Base-by-base conservation (phyloP, 1,140 invertebrate species). In the Theocolax elegans region DNA sequence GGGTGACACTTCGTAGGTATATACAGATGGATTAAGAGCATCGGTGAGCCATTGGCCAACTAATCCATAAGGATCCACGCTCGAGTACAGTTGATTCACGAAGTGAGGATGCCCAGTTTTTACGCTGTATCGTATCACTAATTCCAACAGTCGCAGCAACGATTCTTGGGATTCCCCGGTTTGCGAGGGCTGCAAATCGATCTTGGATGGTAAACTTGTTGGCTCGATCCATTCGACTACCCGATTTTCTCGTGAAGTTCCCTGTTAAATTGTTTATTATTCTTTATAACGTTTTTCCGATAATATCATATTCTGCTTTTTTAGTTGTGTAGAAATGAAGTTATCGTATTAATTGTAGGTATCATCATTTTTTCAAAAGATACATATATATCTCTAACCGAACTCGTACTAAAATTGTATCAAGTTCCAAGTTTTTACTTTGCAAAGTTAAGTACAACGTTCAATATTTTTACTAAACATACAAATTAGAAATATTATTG, bases 1-100 rank as follows among this genome's bases (percentile, higher is more conserved):
- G 1, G 95, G 95, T 1, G 94, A 92, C n/a, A 96, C 94, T 86
- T 96, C 95, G 76, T 93, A 96, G 0, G 95, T 96, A 80, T 96
- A 96, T 0, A 95, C 93, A 70, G 93, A 95, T 0, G 94, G 92
- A 85, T 96, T 96, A 6, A 96, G 83, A 3, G 94, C 92, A 77
- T 95, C 93, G 4, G 92, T 93, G 58, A 95, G 81, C 93, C 94
- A 95, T 79, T 95, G 93, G 0, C 92, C 95, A 35, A 93, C 87
- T 25, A 96, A 82, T 1, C 93, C 94, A 72, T 95, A 95, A 0
- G 93, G 93, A 82, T 96, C 94, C n/a, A 95, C 85, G 3, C 92
- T 91, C 1, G 93, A 95, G 81, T 93, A 95, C 3, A 95, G 83
- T 77, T 95, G 94, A 80, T 95, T 96, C 19, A 94, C 90, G 80